A percentile compares a stretch with the other conserved stretches of the same genome.
These are phyloP conservation scores for Gastracanthus pulcherrimus DNA, from an alignment of 2,888 invertebrate species.

Conservation along the genomic window DNA sequence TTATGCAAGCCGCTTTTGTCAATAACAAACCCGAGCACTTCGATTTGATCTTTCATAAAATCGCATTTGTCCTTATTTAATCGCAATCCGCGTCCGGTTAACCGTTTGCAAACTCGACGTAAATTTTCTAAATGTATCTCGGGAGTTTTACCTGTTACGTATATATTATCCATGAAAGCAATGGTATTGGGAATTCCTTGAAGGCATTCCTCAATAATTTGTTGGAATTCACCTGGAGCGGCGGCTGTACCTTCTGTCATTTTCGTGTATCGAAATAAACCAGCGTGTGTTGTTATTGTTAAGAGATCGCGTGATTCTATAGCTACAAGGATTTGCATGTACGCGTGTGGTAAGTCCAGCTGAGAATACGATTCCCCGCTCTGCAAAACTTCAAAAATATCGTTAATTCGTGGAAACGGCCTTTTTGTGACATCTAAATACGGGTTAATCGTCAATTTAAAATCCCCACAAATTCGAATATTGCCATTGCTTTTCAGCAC, in stretches of 20 bases:
- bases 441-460: neutral
- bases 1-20: conserved; percentile 62
- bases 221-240: neutral
- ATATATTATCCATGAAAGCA: neutral
- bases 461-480: neutral
- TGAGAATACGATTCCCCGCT: too few relatives aligned
- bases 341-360: neutral
- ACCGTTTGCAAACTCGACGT: conserved; percentile 7
- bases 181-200: neutral
- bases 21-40: conserved; percentile 64
- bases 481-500: neutral
- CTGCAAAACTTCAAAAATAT: too few relatives aligned
- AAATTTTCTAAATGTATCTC: conserved; percentile 12
- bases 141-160: neutral
- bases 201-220: neutral
- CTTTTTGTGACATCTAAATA: neutral
- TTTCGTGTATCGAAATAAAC: neutral
- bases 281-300: neutral
- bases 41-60: conserved; percentile 60
- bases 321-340: neutral
- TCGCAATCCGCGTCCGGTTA: conserved; percentile 22
- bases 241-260: neutral
- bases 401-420: neutral
- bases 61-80: conserved; percentile 61
- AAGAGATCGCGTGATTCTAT: neutral